These are phyloP conservation scores for Tamias sibiricus DNA, from an alignment of 2,113 vertebrate species.

Conservation along the genomic window DNA sequence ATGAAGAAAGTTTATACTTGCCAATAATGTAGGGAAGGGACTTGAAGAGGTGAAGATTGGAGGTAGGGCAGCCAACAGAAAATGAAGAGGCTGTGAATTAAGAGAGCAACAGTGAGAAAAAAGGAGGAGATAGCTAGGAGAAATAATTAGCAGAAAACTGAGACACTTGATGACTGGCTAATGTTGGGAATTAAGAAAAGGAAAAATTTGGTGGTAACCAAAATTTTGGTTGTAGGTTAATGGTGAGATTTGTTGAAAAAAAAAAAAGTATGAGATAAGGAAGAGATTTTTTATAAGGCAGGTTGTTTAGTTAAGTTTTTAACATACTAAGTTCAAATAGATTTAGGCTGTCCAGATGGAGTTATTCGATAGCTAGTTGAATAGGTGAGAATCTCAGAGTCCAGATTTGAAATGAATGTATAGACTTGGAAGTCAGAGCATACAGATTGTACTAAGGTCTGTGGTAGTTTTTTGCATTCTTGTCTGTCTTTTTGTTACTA, in stretches of 20 bases:
- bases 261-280: neutral
- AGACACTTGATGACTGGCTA: neutral
- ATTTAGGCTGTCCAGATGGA: neutral
- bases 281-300: neutral
- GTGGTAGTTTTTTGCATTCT: neutral
- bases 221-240: neutral
- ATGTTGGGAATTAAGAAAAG: neutral
- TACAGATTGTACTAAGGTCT: neutral
- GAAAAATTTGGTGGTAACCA: neutral
- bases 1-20: neutral
- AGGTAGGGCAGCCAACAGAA: neutral
- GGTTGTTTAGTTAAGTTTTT: slow-evolving; percentile 12
- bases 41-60: neutral
- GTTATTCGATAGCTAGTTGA: neutral
- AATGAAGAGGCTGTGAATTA: neutral
- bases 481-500: neutral
- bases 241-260: neutral
- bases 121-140: neutral
- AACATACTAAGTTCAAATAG: neutral
- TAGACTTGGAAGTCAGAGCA: neutral
- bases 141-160: neutral
- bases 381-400: neutral
- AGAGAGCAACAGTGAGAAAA: neutral
- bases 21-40: neutral
- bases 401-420: neutral